These are phyloP conservation scores for Dryoscopus gambensis DNA, from an alignment of 2,113 vertebrate species.

Conservation along the genomic window DNA sequence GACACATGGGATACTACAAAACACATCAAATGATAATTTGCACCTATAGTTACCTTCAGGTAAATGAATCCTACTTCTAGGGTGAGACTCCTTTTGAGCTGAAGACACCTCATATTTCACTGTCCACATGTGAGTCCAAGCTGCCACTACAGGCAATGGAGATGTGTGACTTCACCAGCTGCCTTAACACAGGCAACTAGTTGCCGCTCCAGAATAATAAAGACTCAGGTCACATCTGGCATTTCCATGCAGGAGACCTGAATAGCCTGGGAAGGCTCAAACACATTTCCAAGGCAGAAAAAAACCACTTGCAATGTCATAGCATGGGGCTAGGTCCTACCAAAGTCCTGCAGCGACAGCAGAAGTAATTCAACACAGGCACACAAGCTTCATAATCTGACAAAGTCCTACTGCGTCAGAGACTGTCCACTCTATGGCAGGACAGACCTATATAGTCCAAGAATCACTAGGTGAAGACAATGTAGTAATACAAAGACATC, in stretches of 20 bases:
- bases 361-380: background rate
- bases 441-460: background rate
- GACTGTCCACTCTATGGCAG: background rate
- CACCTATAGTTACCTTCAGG: background rate
- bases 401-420: background rate
- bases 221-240: background rate
- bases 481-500: background rate
- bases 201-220: background rate
- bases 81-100: background rate
- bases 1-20: background rate
- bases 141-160: background rate
- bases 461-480: background rate
- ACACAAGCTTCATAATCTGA: background rate
- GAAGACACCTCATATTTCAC: background rate
- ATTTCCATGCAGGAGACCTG: background rate
- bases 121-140: background rate
- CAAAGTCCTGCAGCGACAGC: background rate
- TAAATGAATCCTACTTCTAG: background rate
- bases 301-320: background rate
- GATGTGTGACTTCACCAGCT: background rate
- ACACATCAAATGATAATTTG: background rate
- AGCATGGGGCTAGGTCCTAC: background rate
- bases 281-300: background rate
- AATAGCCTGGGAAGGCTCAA: background rate
- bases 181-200: background rate